Conservation (phyloP, 2,797 vertebrate genomes). For the Tamandua tetradactyla region DNA sequence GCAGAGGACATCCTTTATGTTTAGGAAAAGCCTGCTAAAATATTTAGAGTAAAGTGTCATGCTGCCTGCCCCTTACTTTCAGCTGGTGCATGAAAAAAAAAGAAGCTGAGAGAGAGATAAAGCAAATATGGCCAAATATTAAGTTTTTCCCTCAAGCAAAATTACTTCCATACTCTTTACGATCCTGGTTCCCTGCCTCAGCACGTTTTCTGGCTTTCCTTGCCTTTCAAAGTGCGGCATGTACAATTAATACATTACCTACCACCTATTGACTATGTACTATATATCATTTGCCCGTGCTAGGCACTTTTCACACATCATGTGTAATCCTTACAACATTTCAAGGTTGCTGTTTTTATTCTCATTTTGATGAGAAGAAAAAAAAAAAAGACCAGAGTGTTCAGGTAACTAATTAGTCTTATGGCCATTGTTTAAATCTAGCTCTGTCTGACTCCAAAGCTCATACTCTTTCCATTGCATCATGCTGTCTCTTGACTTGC, state of each 20-base stretch:
- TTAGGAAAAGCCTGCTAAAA: background rate
- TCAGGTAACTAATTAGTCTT: background rate
- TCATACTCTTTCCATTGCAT: background rate
- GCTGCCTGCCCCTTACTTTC: background rate
- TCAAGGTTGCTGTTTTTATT: background rate
- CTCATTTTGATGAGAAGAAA: background rate
- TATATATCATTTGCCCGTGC: background rate
- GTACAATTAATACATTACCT: background rate
- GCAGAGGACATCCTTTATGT: background rate
- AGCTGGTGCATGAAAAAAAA: background rate
- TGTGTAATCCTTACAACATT: background rate
- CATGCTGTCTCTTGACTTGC: background rate
- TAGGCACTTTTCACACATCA: background rate
- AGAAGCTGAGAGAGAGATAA: background rate
- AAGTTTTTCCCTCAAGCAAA: background rate
- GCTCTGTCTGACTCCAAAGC: background rate
- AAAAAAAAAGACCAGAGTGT: background rate
- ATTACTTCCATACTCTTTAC: background rate
- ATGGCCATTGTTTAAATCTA: background rate
- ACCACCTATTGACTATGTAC: background rate
- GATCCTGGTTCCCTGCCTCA: background rate
- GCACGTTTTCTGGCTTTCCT: background rate
- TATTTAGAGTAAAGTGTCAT: background rate
- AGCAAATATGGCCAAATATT: background rate
- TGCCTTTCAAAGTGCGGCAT: background rate